These are phyloP conservation scores for Menidia beryllina DNA, from an alignment of 2,113 vertebrate species.

Conservation along the genomic window DNA sequence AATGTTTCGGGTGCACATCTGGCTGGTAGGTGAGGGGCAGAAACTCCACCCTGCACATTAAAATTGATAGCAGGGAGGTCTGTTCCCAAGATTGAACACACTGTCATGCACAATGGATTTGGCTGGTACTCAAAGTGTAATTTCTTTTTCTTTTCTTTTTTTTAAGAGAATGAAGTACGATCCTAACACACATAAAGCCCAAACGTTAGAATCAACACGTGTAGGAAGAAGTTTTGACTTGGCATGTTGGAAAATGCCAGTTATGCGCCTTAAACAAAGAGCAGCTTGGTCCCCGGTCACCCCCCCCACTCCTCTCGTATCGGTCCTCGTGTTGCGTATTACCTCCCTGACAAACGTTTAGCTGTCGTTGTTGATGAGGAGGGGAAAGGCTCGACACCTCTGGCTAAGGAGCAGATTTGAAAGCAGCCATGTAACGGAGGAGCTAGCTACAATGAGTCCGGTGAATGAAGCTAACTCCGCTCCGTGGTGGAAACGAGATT, in stretches of 20 bases:
- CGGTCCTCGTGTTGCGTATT: background rate
- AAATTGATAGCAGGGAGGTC: slow-evolving; percentile 7
- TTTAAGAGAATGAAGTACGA: background rate
- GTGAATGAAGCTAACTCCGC: slow-evolving; percentile 40
- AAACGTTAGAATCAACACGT: background rate
- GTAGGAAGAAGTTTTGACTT: slow-evolving; percentile 7
- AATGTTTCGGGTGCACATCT: slow-evolving; percentile 1
- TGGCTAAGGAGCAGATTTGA: background rate
- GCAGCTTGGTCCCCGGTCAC: background rate
- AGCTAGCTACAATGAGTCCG: slow-evolving; percentile 35
- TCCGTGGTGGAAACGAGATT: slow-evolving; percentile 4
- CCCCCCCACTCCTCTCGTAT: background rate
- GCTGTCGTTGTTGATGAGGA: background rate
- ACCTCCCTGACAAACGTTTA: background rate
- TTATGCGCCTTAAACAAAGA: slow-evolving; percentile 6
- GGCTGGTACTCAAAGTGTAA: background rate
- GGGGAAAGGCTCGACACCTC: background rate
- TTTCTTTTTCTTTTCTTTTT: background rate
- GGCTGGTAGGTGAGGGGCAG: slow-evolving; percentile 10
- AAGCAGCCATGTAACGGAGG: background rate
- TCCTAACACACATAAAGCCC: background rate
- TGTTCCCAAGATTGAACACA: background rate
- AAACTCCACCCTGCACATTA: slow-evolving; percentile 16
- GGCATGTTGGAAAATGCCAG: background rate
- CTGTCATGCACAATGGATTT: background rate